Conservation (phyloP, 2,113 vertebrate species). For the Piaya cayana region DNA sequence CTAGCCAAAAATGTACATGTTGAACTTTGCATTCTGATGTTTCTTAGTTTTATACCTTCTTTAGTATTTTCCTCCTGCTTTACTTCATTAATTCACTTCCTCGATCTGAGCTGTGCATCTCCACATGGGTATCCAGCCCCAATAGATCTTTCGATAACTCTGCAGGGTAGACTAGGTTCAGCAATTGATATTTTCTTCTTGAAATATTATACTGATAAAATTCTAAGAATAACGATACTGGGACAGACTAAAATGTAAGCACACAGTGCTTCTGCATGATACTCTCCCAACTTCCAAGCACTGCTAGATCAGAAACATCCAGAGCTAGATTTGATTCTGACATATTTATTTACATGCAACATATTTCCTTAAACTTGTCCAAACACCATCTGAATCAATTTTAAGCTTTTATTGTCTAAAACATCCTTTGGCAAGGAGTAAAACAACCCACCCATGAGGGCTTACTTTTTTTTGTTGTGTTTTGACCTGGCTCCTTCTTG, state of each 20-base stretch:
- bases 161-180: background rate
- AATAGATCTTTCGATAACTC: background rate
- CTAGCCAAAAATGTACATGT: background rate
- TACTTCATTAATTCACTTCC: background rate
- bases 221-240: background rate
- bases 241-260: background rate
- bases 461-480: background rate
- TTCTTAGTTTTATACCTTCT: background rate
- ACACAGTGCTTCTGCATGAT: background rate
- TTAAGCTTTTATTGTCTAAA: background rate
- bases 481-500: background rate
- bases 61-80: background rate
- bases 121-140: background rate
- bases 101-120: background rate
- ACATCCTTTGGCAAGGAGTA: background rate
- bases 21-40: background rate
- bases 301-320: background rate
- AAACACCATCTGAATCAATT: background rate
- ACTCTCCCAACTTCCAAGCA: background rate
- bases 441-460: accelerated
- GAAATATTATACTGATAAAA: background rate
- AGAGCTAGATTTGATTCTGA: background rate
- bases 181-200: background rate
- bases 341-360: background rate
- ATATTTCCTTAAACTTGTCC: background rate